Evolutionary conservation across 2,113 vertebrate genomes (phyloP), one percentile per base, ranked within the genome.

Genomic region (Ginglymostoma cirratum): DNA sequence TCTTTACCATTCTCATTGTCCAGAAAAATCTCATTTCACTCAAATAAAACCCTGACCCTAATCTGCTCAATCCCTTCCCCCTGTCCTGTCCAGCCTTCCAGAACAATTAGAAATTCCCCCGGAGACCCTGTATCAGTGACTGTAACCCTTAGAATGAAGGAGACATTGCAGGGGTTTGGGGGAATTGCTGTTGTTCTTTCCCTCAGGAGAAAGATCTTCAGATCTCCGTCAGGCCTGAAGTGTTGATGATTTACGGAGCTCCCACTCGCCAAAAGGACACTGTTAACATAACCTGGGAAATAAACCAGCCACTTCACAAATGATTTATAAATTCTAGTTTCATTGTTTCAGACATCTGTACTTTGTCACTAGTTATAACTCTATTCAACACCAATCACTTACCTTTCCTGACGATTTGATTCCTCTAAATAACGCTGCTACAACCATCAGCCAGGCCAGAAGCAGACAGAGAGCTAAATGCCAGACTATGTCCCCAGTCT

Each of bases 351-450:
- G 83, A 86, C 24, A 86, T 86, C 21, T 45, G 23, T 42, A 48
- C 42, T 86, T 86, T 86, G 23, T 61, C 55, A 10, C 55, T 61
- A 61, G 55, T 61, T 61, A 61, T 86, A 8, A 86, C 42, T 24
- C 48, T 52, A 87, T 87, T 55, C 45, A 87, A 55, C 48, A 87
- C 48, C 45, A 93, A 93, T 65, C 4, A 14, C 38, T 97, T 97
- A 99, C 99, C 98, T 99, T 99, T 85, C 99, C 99, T n/a, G 99
- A 99, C 78, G 99, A 99, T 96, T 99, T 99, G 96, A 99, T 99
- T 96, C 99, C 99, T 98, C 97, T 99, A 96, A 98, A 98, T 48
- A 99, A 96, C 0, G 97, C 98, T 24, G 97, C 98, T 95, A 96
- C 98, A 45, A 98, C 98, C 27, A 99, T 96, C 0, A 98, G 96